Conservation (phyloP, 2,113 vertebrate species). For the Protobothrops mucrosquamatus region DNA sequence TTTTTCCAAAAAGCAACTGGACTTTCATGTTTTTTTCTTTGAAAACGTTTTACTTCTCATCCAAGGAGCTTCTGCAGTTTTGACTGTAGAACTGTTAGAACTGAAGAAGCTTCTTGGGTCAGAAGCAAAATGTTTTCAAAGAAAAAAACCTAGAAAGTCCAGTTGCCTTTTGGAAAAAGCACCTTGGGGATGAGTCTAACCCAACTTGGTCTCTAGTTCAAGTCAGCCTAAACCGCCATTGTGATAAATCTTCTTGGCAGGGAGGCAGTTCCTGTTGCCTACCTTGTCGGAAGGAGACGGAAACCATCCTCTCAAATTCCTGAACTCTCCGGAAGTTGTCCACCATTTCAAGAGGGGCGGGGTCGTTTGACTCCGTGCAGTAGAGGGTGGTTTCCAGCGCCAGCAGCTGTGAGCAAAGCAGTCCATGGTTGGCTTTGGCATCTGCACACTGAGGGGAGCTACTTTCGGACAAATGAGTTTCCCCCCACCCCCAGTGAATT, state of each 20-base stretch:
- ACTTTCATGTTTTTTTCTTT: not conserved
- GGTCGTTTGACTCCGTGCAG: slow-evolving; percentile 74
- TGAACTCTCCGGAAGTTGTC: slow-evolving; percentile 84
- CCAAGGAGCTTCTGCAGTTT: not conserved
- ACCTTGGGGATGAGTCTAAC: not conserved
- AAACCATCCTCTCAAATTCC: slow-evolving; percentile 76
- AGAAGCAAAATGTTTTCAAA: not conserved
- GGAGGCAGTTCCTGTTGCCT: slow-evolving; percentile 36
- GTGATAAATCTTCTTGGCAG: not conserved
- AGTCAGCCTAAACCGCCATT: accelerated
- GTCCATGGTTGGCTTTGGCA: not conserved
- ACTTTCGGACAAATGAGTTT: not conserved
- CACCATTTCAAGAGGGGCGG: slow-evolving; percentile 71
- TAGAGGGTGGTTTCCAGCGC: slow-evolving; percentile 81
- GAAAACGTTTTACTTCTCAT: not conserved
- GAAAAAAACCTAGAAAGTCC: too few species aligned
- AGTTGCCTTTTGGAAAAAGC: not conserved
- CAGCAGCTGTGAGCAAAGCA: slow-evolving; percentile 69
- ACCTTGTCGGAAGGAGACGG: slow-evolving; percentile 87
- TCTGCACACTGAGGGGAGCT: not conserved
- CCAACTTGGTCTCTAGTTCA: not conserved
- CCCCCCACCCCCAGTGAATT: not conserved
- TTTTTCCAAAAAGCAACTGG: not conserved
- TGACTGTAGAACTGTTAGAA: not conserved
- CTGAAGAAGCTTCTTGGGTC: not conserved